These are phyloP conservation scores for Meiosimyza decipiens DNA, from an alignment of 2,888 invertebrate species.

Conservation along the genomic window DNA sequence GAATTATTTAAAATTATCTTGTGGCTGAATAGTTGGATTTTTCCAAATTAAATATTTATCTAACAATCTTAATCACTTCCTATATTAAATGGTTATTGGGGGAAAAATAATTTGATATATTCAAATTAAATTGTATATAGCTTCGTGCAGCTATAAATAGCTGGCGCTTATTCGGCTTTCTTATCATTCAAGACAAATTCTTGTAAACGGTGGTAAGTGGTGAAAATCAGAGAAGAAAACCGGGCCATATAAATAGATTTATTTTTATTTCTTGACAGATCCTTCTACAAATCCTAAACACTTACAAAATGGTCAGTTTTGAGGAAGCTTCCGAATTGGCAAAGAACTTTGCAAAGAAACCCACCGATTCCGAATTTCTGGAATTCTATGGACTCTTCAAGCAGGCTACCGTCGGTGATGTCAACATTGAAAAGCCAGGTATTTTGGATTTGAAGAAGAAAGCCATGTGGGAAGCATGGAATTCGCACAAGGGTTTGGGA, in stretches of 20 bases:
- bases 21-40: not conserved
- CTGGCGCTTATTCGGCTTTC: not conserved
- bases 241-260: not conserved
- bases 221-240: not conserved
- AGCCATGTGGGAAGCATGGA: constrained; percentile 95
- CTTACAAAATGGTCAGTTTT: constrained; percentile 67
- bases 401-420: constrained; percentile 83
- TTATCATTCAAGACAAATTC: constrained; percentile 38
- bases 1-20: not conserved
- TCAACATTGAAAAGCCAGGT: constrained; percentile 85
- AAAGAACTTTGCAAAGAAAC: constrained; percentile 79
- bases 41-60: constrained; percentile 34
- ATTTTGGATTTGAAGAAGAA: constrained; percentile 88
- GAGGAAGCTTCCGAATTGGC: constrained; percentile 67
- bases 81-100: not conserved
- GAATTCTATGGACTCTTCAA: constrained; percentile 87
- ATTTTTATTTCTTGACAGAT: constrained; percentile 19
- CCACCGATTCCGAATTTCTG: constrained; percentile 81
- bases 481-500: constrained; percentile 79
- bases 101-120: not conserved
- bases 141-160: constrained; percentile 33
- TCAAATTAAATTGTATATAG: constrained; percentile 19
- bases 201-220: constrained; percentile 10
- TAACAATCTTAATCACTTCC: not conserved
- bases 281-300: constrained; percentile 11